Percentiles rank a stretch among this genome's conserved stretches.
Conservation (phyloP, 2,113 vertebrate species). For the Hypomesus transpacificus region DNA sequence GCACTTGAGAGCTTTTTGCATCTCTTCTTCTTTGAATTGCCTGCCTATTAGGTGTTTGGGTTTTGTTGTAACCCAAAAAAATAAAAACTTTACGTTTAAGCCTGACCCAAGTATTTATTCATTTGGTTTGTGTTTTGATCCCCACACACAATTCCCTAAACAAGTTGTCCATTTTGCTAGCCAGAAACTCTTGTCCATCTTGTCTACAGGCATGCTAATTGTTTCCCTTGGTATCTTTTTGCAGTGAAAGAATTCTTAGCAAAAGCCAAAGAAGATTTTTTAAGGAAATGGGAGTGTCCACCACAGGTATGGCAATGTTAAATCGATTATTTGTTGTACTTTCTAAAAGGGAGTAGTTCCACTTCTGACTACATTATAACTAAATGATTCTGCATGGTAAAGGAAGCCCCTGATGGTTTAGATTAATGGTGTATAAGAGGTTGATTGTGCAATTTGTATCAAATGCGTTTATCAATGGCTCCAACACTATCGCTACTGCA, state of each 20-base stretch:
- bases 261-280: slow-evolving; percentile 99
- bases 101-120: slow-evolving; percentile 55
- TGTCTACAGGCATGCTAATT: slow-evolving; percentile 3
- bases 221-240: slow-evolving; percentile 22
- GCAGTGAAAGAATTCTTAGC: slow-evolving; percentile 99
- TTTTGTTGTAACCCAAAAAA: slow-evolving; percentile 50
- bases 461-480: no score
- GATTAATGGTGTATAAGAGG: no score
- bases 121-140: slow-evolving; percentile 29
- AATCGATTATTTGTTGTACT: background rate
- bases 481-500: no score
- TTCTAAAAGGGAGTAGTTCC: no score
- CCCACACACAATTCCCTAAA: slow-evolving; percentile 24
- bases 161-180: background rate
- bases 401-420: no score
- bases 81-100: slow-evolving; percentile 37
- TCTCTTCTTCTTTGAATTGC: slow-evolving; percentile 66
- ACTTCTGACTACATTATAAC: no score
- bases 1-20: slow-evolving; percentile 56
- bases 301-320: slow-evolving; percentile 78
- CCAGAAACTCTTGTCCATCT: slow-evolving; percentile 2
- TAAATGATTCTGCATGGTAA: no score
- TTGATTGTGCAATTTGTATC: no score
- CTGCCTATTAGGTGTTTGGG: slow-evolving; percentile 60
- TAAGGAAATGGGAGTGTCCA: slow-evolving; percentile 98